Percentiles rank a stretch among this genome's conserved stretches.
These are phyloP conservation scores for Neodiprion virginianus DNA, from an alignment of 1,140 invertebrate genomes.

Conservation along the genomic window DNA sequence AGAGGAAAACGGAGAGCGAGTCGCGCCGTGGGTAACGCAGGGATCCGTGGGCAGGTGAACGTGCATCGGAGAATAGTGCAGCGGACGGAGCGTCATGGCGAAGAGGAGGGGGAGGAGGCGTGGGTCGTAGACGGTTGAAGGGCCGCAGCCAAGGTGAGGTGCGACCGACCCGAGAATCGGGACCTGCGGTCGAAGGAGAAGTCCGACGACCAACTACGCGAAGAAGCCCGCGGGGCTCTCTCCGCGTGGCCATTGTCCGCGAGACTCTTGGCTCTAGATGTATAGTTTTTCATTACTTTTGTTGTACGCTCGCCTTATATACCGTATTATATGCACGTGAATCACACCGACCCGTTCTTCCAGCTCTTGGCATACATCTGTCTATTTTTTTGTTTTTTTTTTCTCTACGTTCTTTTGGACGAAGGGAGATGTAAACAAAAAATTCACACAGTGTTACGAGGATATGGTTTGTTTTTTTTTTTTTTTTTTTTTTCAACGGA, in stretches of 20 bases:
- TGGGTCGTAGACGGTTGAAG: slow-evolving; percentile 58
- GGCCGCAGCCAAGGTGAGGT: slow-evolving; percentile 56
- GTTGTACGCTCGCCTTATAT: no score
- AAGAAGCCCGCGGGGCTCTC: background rate
- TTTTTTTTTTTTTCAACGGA: no score
- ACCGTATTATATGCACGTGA: no score
- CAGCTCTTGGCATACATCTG: no score
- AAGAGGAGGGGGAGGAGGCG: slow-evolving; percentile 43
- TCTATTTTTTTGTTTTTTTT: no score
- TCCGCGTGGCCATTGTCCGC: background rate
- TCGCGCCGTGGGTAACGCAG: slow-evolving; percentile 18
- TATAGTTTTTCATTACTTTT: background rate
- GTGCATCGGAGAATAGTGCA: slow-evolving; percentile 12
- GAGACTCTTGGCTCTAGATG: background rate
- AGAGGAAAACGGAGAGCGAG: slow-evolving; percentile 21
- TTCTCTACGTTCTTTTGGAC: no score
- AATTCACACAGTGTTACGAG: no score
- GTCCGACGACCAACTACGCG: background rate
- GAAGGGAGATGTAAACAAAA: no score
- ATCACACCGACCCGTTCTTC: no score
- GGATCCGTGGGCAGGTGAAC: slow-evolving; percentile 23
- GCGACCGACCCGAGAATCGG: slow-evolving; percentile 22
- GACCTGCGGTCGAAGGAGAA: slow-evolving; percentile 11
- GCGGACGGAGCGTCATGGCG: background rate
- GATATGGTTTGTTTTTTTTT: no score